Conservation (phyloP, 2,888 invertebrate genomes). For the Drosophila sordidapex region DNA sequence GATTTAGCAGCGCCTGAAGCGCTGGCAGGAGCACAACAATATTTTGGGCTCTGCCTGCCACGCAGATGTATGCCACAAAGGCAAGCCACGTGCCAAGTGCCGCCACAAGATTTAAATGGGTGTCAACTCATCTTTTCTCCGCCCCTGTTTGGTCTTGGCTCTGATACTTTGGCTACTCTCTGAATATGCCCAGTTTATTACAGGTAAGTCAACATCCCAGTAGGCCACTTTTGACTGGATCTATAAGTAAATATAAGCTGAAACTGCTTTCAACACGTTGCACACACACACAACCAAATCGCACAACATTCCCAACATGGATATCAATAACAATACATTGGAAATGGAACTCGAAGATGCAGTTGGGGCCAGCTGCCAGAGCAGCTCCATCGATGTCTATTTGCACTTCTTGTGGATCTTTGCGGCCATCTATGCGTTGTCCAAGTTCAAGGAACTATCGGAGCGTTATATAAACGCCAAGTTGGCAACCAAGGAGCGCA, state of each 20-base stretch:
- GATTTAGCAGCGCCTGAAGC: not conserved
- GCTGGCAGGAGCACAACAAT: not conserved
- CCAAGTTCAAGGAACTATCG: conserved; percentile 64
- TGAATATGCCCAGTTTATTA: conserved; percentile 8
- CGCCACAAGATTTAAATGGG: not conserved
- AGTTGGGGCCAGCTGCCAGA: conserved; percentile 10
- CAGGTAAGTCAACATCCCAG: conserved; percentile 15
- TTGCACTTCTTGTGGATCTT: conserved; percentile 74
- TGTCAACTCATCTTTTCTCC: not conserved
- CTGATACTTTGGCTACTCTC: conserved; percentile 39
- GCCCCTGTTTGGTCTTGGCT: conserved; percentile 22
- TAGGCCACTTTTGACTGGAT: conserved; percentile 6
- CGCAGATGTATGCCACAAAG: not conserved
- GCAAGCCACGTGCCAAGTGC: not conserved
- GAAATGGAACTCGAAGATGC: conserved; percentile 23
- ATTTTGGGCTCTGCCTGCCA: not conserved
- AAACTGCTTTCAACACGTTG: conserved; percentile 1
- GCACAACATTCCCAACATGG: conserved; percentile 16
- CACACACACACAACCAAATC: conserved; percentile 1
- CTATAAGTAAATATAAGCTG: not conserved
- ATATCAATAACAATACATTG: conserved; percentile 32
- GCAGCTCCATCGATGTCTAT: conserved; percentile 56
- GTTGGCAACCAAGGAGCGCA: conserved; percentile 27
- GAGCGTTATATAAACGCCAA: conserved; percentile 66
- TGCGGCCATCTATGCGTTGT: conserved; percentile 69